These are phyloP conservation scores for Aurelia aurita DNA, from an alignment of 30 jellyfish, hydroid and myxozoan species.

Conservation along the genomic window DNA sequence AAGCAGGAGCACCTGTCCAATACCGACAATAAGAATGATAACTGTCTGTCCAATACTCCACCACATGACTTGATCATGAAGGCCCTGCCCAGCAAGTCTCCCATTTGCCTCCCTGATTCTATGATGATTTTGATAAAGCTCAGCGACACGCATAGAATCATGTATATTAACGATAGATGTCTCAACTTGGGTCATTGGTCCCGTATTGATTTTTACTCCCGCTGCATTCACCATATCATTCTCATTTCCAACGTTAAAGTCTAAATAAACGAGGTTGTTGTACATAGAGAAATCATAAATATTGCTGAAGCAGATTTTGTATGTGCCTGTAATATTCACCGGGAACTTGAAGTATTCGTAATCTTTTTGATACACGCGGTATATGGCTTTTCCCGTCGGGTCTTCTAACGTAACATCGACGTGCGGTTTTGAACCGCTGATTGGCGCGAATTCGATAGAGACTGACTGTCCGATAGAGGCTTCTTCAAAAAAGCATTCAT, in stretches of 20 bases:
- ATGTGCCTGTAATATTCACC: slow-evolving; percentile 91
- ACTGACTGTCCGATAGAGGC: slow-evolving; percentile 64
- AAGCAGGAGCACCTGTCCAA: slow-evolving; percentile 80
- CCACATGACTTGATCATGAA: slow-evolving; percentile 88
- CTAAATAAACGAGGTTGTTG: slow-evolving; percentile 90
- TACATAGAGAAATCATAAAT: slow-evolving; percentile 91
- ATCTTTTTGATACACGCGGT: slow-evolving; percentile 84
- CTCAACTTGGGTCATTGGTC: slow-evolving; percentile 95
- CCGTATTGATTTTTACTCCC: slow-evolving; percentile 47
- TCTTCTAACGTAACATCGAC: slow-evolving; percentile 95
- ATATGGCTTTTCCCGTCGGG: slow-evolving; percentile 88
- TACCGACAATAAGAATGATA: slow-evolving; percentile 66
- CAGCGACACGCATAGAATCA: slow-evolving; percentile 94
- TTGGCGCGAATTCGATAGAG: slow-evolving; percentile 96
- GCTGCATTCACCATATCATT: slow-evolving; percentile 64
- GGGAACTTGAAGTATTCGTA: slow-evolving; percentile 84
- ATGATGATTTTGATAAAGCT: slow-evolving; percentile 96
- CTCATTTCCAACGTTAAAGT: slow-evolving; percentile 86
- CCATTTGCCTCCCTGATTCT: slow-evolving; percentile 97
- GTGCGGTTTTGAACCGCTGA: slow-evolving; percentile 98
- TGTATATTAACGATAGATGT: slow-evolving; percentile 92
- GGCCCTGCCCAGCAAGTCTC: slow-evolving; percentile 83
- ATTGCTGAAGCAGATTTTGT: slow-evolving; percentile 96
- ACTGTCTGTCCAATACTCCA: slow-evolving; percentile 96
- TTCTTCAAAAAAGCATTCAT: slow-evolving; percentile 97